phyloP scores from a whole-genome alignment of 2,113 vertebrate species.

The Hippopotamus amphibius region DNA sequence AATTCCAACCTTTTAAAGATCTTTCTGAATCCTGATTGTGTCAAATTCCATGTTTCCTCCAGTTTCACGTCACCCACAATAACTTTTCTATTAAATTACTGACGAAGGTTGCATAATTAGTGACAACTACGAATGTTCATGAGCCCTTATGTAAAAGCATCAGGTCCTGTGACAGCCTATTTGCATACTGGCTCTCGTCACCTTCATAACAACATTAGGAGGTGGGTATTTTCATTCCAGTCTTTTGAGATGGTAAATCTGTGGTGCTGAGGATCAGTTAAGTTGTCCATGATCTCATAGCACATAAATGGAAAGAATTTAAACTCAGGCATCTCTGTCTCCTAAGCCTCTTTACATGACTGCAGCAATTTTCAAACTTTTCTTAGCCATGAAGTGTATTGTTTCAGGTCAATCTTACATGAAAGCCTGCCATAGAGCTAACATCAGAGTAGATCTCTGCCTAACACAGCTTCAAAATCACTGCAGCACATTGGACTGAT shows the following conservation, averaged over 20 bases:
- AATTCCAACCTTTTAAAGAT: background rate
- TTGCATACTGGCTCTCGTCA: background rate
- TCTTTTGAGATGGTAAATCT: background rate
- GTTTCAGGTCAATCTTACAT: background rate
- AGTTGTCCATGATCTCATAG: background rate
- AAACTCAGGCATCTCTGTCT: background rate
- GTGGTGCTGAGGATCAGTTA: background rate
- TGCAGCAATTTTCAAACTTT: background rate
- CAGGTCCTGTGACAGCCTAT: background rate
- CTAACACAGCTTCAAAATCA: background rate
- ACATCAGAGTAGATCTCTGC: background rate
- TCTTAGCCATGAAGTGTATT: background rate
- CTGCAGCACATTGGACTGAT: background rate
- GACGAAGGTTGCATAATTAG: background rate
- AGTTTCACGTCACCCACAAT: background rate
- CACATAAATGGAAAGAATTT: background rate
- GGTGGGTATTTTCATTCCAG: background rate
- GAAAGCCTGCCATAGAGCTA: background rate
- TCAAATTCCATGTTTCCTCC: background rate
- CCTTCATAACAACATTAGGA: background rate
- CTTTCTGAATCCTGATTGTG: slow-evolving; percentile 1
- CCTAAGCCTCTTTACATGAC: background rate
- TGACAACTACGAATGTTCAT: background rate
- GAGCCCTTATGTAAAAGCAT: background rate
- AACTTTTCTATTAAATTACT: slow-evolving; percentile 28